phyloP scores from a whole-genome alignment of 2,797 vertebrate species.

The Phyllotis vaccarum region DNA sequence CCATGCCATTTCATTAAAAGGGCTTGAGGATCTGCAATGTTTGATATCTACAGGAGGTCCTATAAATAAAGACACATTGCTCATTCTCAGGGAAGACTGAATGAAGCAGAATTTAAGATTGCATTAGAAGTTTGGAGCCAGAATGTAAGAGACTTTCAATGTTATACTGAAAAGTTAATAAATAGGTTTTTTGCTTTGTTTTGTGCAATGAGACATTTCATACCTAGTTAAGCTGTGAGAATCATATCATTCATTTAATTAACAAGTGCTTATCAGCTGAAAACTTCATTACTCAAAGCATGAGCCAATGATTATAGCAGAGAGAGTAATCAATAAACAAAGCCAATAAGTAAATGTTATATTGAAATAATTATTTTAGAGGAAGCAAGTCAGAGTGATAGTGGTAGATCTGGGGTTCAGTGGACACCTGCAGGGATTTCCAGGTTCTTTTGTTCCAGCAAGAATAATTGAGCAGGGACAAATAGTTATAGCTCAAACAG shows the following conservation, averaged over 20 bases:
- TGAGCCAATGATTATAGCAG: neutral
- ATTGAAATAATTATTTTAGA: neutral
- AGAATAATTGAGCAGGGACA: neutral
- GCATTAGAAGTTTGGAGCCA: neutral
- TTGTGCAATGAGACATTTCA: constrained; percentile 1
- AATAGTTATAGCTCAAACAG: neutral
- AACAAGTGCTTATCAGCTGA: neutral
- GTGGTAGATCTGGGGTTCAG: neutral
- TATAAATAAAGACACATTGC: neutral
- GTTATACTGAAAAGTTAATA: neutral
- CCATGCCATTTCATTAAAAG: neutral
- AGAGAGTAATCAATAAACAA: constrained; percentile 6
- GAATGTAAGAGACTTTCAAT: neutral
- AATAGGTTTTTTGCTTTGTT: neutral
- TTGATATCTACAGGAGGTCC: neutral
- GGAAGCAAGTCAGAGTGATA: neutral
- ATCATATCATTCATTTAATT: constrained; percentile 49
- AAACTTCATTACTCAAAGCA: neutral
- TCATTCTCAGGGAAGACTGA: neutral
- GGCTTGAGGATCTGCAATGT: neutral
- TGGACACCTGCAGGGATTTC: neutral
- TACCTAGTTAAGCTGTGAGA: constrained; percentile 21
- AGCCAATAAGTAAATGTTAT: neutral
- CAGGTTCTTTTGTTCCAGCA: neutral
- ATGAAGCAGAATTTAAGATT: neutral